Conservation (phyloP, 2,888 invertebrate genomes). For the Scaptomyza caliginosa region DNA sequence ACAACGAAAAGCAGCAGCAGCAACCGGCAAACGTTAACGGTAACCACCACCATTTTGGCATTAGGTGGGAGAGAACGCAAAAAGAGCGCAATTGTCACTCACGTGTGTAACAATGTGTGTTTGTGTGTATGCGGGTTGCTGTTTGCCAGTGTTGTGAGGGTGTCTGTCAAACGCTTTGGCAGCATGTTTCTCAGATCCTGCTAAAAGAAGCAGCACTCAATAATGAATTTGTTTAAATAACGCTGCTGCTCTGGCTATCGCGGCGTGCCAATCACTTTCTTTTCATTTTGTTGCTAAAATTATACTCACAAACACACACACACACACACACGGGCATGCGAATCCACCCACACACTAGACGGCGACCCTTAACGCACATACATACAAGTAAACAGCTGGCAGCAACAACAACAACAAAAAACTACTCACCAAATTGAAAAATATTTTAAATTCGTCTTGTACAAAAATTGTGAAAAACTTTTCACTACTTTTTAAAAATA, state of each 20-base stretch:
- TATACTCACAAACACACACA: conserved; percentile 45
- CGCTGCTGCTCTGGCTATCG: conserved; percentile 27
- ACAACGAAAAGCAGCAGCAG: conserved; percentile 27
- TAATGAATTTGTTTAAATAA: conserved; percentile 36
- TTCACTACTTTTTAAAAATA: conserved; percentile 12
- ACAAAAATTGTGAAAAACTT: conserved; percentile 7
- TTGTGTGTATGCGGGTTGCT: conserved; percentile 11
- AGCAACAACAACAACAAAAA: conserved; percentile 46
- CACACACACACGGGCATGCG: conserved; percentile 24
- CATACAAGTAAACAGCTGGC: conserved; percentile 67
- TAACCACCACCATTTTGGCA: conserved; percentile 61
- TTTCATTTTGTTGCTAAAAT: conserved; percentile 65
- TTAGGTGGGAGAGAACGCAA: conserved; percentile 2
- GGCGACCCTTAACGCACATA: conserved; percentile 41
- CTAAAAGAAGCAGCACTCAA: conserved; percentile 8
- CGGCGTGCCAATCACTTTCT: conserved; percentile 60
- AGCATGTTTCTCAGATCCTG: conserved; percentile 35
- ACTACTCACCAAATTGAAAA: conserved; percentile 63
- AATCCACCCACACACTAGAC: conserved; percentile 11
- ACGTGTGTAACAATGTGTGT: conserved; percentile 25
- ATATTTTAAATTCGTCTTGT: conserved; percentile 29
- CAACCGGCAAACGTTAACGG: conserved; percentile 71
- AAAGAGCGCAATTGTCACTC: conserved; percentile 30
- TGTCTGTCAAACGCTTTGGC: conserved; percentile 33
- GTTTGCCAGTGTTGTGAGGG: conserved; percentile 38